Evolutionary conservation across 1,140 invertebrate genomes (phyloP), one percentile per base, ranked within the genome.

Genomic region (Brachionus manjavacas): DNA sequence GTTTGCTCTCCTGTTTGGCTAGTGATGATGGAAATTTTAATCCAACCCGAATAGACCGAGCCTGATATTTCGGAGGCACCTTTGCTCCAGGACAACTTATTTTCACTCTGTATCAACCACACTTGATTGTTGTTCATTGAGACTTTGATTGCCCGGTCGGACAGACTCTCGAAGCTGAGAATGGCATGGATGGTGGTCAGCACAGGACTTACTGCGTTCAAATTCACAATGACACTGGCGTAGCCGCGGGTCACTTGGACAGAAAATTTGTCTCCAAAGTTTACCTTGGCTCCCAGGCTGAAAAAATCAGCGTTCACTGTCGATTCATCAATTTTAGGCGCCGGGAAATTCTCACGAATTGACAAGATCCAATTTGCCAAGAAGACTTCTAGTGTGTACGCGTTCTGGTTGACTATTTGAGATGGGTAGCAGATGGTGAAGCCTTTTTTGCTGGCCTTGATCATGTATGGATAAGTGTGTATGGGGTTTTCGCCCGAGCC

Each of bases 271-370:
- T 46, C 43, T 14, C 72, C 72, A 76, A 76, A 76, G 25, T 76
- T 49, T 14, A 76, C 43, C 4, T 76, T 76, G 25, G 72, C 72
- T 9, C 41, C 39, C 0, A 76, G 14, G 28, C 20, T 25, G 43
- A 76, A 76, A 76, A 52, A 76, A 76, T 76, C 72, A 49, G n/a
- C 43, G 25, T 76, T 76, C 20, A 76, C 72, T 31, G 72, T 76
- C 14, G 41, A 49, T 4, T 23, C 41, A 16, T 76, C 72, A 12
- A 76, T 49, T 46, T 49, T 25, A 12, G 72, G 72, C n/a, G 39
- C 20, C 28, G 72, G 43, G 28, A 76, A 76, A 25, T 46, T 49
- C 52, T 76, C 72, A 0, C 72, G 39, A 49, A 52, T 20, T 23
- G 72, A 76, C 39, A 76, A 76, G 6, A 49, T 28, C 43, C 39